Conservation (phyloP, 2,888 invertebrate genomes). For the Dasypogon diadema region DNA sequence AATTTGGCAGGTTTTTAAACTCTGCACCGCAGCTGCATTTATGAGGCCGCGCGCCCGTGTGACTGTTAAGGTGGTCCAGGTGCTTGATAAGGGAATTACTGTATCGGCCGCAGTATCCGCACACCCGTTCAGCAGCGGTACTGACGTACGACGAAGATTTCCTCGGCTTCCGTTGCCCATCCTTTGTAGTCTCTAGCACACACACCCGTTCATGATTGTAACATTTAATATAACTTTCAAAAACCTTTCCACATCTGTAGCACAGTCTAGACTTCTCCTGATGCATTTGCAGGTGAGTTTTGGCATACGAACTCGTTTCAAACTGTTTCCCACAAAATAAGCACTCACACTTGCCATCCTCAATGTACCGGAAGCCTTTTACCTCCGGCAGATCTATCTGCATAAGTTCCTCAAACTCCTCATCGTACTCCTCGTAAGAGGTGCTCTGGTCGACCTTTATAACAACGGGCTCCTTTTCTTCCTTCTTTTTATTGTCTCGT, state of each 20-base stretch:
- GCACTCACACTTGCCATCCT: conserved; percentile 1
- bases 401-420: neutral
- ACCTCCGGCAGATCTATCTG: neutral
- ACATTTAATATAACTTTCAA: neutral
- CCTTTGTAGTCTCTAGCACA: neutral
- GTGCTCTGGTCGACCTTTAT: neutral
- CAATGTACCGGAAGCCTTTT: neutral
- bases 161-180: neutral
- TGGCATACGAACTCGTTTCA: neutral
- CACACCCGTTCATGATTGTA: neutral
- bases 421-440: neutral
- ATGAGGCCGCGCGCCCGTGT: neutral
- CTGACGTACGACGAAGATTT: neutral
- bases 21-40: neutral
- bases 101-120: neutral
- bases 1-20: neutral
- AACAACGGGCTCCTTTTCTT: neutral
- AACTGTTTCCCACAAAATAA: neutral
- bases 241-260: neutral
- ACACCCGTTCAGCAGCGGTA: neutral
- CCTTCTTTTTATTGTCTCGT: neutral
- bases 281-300: neutral
- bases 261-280: neutral
- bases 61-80: neutral
- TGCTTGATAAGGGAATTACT: neutral